phyloP scores from a whole-genome alignment of 2,797 vertebrate species.

The Spizella passerina region DNA sequence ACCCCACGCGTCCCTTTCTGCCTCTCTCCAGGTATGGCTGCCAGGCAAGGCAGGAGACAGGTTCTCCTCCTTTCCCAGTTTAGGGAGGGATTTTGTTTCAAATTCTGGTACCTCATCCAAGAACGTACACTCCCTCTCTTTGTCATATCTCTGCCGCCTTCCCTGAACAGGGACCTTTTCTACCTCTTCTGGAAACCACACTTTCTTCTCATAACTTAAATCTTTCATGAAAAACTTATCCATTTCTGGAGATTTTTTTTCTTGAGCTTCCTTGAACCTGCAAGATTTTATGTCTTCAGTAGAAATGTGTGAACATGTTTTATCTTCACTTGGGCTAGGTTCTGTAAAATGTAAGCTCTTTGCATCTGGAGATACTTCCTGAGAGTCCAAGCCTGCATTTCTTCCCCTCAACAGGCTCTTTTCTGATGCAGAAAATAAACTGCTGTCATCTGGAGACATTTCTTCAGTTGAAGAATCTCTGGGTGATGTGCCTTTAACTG shows the following conservation, averaged over 20 bases:
- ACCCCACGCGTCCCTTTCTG: slow-evolving; percentile 29
- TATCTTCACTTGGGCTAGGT: slow-evolving; percentile 1
- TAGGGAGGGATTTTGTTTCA: slow-evolving; percentile 69
- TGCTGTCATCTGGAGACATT: slow-evolving; percentile 42
- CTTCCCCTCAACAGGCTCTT: slow-evolving; percentile 7
- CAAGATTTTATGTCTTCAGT: not conserved
- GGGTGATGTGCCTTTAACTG: not conserved
- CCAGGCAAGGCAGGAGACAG: not conserved
- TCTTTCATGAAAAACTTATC: slow-evolving; percentile 71
- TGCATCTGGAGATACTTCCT: slow-evolving; percentile 10
- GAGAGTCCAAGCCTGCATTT: slow-evolving; percentile 7
- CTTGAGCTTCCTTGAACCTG: not conserved
- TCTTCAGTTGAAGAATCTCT: slow-evolving; percentile 17
- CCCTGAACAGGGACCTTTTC: slow-evolving; percentile 76
- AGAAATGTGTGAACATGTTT: not conserved
- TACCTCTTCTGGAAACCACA: slow-evolving; percentile 81
- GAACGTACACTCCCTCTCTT: slow-evolving; percentile 92
- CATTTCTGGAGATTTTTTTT: slow-evolving; percentile 64
- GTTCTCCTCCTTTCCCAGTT: slow-evolving; percentile 49
- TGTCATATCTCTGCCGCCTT: slow-evolving; percentile 80
- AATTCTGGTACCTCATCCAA: slow-evolving; percentile 85
- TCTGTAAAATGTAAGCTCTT: slow-evolving; percentile 10
- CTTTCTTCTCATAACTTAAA: slow-evolving; percentile 73
- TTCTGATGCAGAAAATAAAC: slow-evolving; percentile 49
- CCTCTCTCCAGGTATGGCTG: not conserved